Conservation (phyloP, 1,140 invertebrate species). For the Caerostris extrusa region DNA sequence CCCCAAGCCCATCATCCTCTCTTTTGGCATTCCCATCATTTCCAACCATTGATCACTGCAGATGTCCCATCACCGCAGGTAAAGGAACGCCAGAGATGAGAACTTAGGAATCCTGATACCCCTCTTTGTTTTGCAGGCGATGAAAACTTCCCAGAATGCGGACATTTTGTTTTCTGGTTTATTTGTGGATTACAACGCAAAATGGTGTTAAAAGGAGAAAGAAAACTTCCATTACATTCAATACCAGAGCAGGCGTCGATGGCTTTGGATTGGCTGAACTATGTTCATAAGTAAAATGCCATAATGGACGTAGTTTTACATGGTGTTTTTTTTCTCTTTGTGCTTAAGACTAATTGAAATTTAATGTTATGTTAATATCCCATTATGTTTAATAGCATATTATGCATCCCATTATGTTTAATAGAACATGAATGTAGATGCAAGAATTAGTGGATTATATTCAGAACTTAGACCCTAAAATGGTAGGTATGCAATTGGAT, state of each 20-base stretch:
- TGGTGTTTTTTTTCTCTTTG: no score
- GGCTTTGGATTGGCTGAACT: background rate
- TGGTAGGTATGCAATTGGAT: no score
- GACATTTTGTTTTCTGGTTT: conserved; percentile 26
- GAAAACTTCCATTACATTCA: background rate
- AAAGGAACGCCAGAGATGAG: conserved; percentile 30
- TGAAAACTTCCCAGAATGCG: conserved; percentile 24
- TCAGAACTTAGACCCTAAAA: no score
- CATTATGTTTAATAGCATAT: no score
- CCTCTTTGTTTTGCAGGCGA: conserved; percentile 1
- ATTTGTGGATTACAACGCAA: conserved; percentile 9
- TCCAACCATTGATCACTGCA: conserved; percentile 3
- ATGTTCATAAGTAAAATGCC: background rate
- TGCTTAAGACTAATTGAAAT: no score
- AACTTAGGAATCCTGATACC: conserved; percentile 12
- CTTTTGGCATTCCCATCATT: conserved; percentile 32
- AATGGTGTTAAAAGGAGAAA: background rate
- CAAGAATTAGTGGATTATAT: no score
- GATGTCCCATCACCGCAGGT: conserved; percentile 7
- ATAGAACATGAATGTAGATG: no score
- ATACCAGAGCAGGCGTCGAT: background rate
- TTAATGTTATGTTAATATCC: no score
- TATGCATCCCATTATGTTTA: no score
- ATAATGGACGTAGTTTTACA: no score
- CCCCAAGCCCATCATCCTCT: background rate